Conservation (phyloP, 2,888 invertebrate genomes). For the Heliothis peltigera region DNA sequence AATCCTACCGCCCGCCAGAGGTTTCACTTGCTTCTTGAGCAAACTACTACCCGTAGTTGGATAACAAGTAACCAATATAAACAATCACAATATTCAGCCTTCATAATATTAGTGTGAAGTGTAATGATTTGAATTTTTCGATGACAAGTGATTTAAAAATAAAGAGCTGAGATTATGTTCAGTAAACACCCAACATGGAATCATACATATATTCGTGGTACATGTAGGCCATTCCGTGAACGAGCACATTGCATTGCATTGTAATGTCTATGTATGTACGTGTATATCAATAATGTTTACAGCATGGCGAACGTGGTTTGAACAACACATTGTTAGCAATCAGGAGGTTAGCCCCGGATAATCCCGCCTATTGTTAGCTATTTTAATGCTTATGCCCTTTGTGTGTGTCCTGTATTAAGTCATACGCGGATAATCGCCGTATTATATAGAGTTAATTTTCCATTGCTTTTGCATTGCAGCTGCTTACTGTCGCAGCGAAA, state of each 20-base stretch:
- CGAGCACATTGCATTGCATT: conserved; percentile 20
- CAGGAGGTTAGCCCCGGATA: conserved; percentile 83
- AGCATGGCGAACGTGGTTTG: conserved; percentile 70
- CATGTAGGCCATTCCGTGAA: conserved; percentile 18
- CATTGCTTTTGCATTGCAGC: conserved; percentile 83
- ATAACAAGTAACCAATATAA: too few relatives aligned
- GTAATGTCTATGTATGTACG: conserved; percentile 24
- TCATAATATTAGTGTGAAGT: too few relatives aligned
- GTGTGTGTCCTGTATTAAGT: conserved; percentile 87
- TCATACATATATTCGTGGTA: conserved; percentile 8
- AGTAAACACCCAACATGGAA: neutral
- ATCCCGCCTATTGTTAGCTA: conserved; percentile 87
- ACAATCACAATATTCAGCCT: too few relatives aligned
- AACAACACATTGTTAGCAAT: conserved; percentile 76
- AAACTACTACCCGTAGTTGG: too few relatives aligned
- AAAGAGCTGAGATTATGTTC: neutral
- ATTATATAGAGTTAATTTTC: conserved; percentile 89
- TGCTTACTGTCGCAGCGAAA: conserved; percentile 77
- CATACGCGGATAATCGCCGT: conserved; percentile 88
- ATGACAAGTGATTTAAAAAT: neutral
- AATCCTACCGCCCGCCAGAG: too few relatives aligned
- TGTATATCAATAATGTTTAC: conserved; percentile 44
- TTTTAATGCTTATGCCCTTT: conserved; percentile 88
- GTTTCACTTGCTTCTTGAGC: too few relatives aligned
- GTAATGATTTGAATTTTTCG: too few relatives aligned